phyloP scores from a whole-genome alignment of 1,140 invertebrate species.

The Drosophila pseudoananassae region DNA sequence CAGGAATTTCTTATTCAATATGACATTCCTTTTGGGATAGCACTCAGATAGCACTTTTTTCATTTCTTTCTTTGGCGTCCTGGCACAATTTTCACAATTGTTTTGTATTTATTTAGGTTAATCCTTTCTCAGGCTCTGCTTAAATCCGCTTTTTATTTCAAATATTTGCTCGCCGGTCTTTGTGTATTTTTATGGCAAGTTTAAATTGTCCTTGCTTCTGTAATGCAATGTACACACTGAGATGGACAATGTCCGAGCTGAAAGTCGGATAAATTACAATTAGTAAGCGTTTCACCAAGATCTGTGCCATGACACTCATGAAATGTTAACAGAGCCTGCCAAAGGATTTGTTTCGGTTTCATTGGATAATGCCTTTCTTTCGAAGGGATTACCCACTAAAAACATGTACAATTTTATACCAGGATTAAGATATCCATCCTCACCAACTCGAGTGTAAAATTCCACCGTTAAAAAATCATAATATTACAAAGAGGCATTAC shows the following conservation, averaged over 20 bases:
- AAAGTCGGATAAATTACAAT: conserved; percentile 59
- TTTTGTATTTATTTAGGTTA: conserved; percentile 81
- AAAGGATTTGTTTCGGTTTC: conserved; percentile 5
- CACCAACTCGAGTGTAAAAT: background rate
- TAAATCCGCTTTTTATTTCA: conserved; percentile 71
- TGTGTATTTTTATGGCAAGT: conserved; percentile 66
- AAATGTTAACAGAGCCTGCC: conserved; percentile 28
- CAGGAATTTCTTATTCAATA: conserved; percentile 57
- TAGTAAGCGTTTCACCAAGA: conserved; percentile 53
- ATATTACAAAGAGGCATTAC: conserved; percentile 4
- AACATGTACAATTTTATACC: too few species aligned
- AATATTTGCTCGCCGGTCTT: conserved; percentile 68
- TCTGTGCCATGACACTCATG: conserved; percentile 42
- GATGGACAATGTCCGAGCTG: conserved; percentile 32
- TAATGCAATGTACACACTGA: conserved; percentile 56
- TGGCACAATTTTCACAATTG: conserved; percentile 72
- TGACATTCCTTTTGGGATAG: conserved; percentile 51
- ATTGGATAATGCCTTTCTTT: conserved; percentile 6
- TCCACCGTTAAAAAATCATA: conserved; percentile 4
- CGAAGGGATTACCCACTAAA: too few species aligned
- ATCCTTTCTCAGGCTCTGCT: conserved; percentile 48
- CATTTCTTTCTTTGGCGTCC: background rate
- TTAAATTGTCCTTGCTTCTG: conserved; percentile 42
- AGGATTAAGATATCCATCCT: conserved; percentile 1
- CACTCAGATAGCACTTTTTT: background rate